Conservation (phyloP, 2,797 vertebrate species). For the Nyctibius grandis region DNA sequence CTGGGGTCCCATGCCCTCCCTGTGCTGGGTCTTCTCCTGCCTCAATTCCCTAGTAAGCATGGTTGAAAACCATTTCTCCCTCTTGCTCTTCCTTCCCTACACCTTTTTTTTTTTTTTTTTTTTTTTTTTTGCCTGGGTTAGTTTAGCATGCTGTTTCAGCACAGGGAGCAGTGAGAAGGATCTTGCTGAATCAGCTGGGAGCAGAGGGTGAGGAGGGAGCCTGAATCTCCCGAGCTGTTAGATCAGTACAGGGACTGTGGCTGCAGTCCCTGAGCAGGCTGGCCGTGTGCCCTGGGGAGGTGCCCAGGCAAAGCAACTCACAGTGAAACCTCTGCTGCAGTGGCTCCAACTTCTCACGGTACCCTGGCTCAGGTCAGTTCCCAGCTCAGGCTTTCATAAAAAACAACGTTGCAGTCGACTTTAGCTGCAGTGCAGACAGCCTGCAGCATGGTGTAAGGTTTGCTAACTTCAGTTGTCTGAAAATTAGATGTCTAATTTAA, state of each 20-base stretch:
- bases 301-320: neutral
- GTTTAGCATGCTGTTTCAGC: neutral
- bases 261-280: neutral
- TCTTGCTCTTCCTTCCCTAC: neutral
- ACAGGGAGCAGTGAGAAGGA: neutral
- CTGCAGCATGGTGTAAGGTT: neutral
- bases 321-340: neutral
- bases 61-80: neutral
- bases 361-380: neutral
- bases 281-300: neutral
- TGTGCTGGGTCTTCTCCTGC: neutral
- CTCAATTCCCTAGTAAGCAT: neutral
- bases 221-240: neutral
- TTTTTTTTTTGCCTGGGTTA: neutral
- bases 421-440: neutral
- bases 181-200: neutral
- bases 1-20: neutral
- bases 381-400: neutral
- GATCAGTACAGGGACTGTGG: neutral
- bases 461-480: neutral
- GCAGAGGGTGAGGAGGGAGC: neutral
- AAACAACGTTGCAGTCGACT: rapidly evolving
- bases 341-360: neutral
- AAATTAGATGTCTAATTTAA: neutral
- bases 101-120: too few species aligned